Evolutionary conservation across 2,113 vertebrate species (phyloP), one percentile per base, ranked within the genome.

Genomic region (Hemichromis elongatus): DNA sequence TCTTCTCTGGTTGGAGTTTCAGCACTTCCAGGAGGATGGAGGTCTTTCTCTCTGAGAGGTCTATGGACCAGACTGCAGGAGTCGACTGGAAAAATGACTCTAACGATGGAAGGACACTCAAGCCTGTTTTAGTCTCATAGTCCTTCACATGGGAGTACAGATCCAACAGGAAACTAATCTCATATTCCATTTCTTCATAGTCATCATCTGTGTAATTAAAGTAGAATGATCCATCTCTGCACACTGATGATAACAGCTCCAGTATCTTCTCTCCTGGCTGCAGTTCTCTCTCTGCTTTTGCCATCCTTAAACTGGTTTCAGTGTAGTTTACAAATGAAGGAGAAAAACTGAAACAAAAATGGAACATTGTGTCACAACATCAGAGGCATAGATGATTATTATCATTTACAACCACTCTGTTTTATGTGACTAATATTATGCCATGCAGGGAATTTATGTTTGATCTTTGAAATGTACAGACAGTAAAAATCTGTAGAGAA

Each of bases 161-260:
- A 50, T 50, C 47, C 3, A 18, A 0, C 7, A 50, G 47, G 0
- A 50, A 3, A 50, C 18, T 16, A 50, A 0, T 7, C 47, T 18
- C 0, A 45, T 45, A 30, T 7, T 8, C 35, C 35, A 35, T 35
- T 3, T 30, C 35, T 8, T 35, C 35, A 4, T 35, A 13, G 5
- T 45, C 42, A 45, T 45, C 42, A 14, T 45, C 42, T 14, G 13
- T 45, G 42, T 45, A 11, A 18, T 18, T 50, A 18, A 50, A 18
- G 7, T 6, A 6, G 0, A 50, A 50, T 50, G 1, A 7, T 50
- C 3, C 2, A 4, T 19, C 0, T 18, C 14, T 50, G 47, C 47
- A 50, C 14, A 50, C 47, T 50, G 50, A 52, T 53, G 52, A 53
- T 53, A 53, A 53, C 0, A 53, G 52, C 52, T 53, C 0, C 52